Conservation (phyloP, 1,140 invertebrate genomes). For the Drosophila bocki region DNA sequence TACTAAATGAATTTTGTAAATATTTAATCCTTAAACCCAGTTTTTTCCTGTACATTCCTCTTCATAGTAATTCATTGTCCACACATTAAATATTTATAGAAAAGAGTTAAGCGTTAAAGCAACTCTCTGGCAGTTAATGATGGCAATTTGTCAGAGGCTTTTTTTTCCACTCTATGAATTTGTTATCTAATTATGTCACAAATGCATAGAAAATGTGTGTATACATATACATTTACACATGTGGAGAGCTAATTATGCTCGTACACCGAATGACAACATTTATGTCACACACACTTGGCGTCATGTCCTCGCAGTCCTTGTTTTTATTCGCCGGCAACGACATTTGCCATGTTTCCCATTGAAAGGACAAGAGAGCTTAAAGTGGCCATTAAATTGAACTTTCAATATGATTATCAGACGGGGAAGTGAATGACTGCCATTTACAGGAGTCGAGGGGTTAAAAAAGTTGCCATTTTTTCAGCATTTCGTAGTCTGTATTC, state of each 20-base stretch:
- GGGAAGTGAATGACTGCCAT: slow-evolving; percentile 43
- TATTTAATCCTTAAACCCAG: background rate
- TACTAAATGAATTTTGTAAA: slow-evolving; percentile 5
- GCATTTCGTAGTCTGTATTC: background rate
- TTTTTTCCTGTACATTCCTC: background rate
- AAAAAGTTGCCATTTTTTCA: slow-evolving; percentile 10
- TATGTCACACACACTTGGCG: slow-evolving; percentile 26
- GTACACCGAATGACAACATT: slow-evolving; percentile 25
- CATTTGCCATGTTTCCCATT: slow-evolving; percentile 55
- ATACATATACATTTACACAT: background rate
- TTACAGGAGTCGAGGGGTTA: slow-evolving; percentile 11
- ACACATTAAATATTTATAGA: slow-evolving; percentile 9
- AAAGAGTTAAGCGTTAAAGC: slow-evolving; percentile 10
- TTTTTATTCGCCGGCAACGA: slow-evolving; percentile 36
- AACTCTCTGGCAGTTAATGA: slow-evolving; percentile 13
- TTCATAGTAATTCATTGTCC: background rate
- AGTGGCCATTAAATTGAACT: slow-evolving; percentile 35
- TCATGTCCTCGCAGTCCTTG: slow-evolving; percentile 13
- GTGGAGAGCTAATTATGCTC: slow-evolving; percentile 43
- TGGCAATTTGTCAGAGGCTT: slow-evolving; percentile 27
- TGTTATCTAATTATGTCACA: slow-evolving; percentile 50
- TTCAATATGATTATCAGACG: slow-evolving; percentile 27
- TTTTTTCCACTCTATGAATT: slow-evolving; percentile 13
- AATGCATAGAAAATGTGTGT: slow-evolving; percentile 15
- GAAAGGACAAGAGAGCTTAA: slow-evolving; percentile 41